Conservation (phyloP, 2,113 vertebrate species). For the Mastomys coucha region DNA sequence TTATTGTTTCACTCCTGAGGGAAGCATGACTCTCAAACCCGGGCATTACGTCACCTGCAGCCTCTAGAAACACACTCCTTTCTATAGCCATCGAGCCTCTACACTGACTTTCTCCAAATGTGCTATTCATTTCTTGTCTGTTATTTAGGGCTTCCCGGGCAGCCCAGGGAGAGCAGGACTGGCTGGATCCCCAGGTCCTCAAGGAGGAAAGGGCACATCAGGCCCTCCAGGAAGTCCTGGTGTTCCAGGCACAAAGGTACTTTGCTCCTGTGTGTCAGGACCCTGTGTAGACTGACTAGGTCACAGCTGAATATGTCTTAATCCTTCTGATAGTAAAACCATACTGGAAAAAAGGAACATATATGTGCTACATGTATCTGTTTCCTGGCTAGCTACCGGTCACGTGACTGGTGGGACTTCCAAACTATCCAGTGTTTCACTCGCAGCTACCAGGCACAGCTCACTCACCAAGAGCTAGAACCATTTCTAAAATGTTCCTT, state of each 20-base stretch:
- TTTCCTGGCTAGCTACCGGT: not conserved
- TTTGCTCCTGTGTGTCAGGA: not conserved
- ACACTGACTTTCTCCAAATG: not conserved
- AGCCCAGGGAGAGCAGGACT: slow-evolving; percentile 89
- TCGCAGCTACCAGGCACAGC: not conserved
- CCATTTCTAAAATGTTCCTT: not conserved
- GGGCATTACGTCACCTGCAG: not conserved
- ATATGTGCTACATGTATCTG: not conserved
- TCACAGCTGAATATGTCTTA: slow-evolving; percentile 24
- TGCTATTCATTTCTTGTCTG: slow-evolving; percentile 51
- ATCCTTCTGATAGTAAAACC: not conserved
- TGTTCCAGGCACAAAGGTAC: slow-evolving; percentile 92
- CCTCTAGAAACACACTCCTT: not conserved
- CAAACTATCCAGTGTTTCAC: not conserved
- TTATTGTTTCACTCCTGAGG: not conserved
- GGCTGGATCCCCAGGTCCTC: slow-evolving; percentile 91
- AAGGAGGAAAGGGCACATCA: slow-evolving; percentile 90
- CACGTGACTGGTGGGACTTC: not conserved
- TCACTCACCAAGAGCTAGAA: not conserved
- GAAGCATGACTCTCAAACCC: not conserved
- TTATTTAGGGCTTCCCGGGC: slow-evolving; percentile 91
- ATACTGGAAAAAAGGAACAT: not conserved
- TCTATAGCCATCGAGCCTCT: not conserved
- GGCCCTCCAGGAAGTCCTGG: slow-evolving; percentile 92
- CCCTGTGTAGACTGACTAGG: not conserved